phyloP scores from a whole-genome alignment of 2,797 vertebrate species.

The Neoniphon sammara region DNA sequence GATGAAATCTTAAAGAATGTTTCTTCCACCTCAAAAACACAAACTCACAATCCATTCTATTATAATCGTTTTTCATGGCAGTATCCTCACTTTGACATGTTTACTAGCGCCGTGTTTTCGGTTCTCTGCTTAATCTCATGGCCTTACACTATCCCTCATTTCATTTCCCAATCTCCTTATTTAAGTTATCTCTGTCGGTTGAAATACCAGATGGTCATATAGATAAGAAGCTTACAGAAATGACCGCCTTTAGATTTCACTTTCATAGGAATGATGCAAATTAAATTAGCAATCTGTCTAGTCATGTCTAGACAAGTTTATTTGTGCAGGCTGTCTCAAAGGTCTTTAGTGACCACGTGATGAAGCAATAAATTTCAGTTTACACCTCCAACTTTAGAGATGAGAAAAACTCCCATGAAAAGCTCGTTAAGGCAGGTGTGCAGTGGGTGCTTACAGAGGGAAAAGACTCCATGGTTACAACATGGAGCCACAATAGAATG shows the following conservation, averaged over 20 bases:
- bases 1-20: not conserved
- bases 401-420: too few relatives aligned
- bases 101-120: too few relatives aligned
- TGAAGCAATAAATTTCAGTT: too few relatives aligned
- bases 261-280: constrained; percentile 5
- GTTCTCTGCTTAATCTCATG: not conserved
- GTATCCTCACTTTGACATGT: not conserved
- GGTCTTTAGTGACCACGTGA: too few relatives aligned
- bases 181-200: not conserved
- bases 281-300: constrained; percentile 6
- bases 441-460: too few relatives aligned
- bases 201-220: not conserved
- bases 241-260: not conserved
- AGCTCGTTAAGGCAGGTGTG: too few relatives aligned
- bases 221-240: constrained; percentile 1
- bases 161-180: constrained; percentile 1
- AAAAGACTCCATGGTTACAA: too few relatives aligned
- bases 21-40: too few relatives aligned
- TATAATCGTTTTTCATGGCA: too few relatives aligned
- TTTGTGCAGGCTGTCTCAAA: not conserved
- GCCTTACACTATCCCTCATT: not conserved
- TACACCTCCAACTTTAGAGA: too few relatives aligned
- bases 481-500: not conserved
- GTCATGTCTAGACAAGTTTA: not conserved
- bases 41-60: too few relatives aligned